These are phyloP conservation scores for Drosophila colorata DNA, from an alignment of 2,888 invertebrate genomes.

Conservation along the genomic window DNA sequence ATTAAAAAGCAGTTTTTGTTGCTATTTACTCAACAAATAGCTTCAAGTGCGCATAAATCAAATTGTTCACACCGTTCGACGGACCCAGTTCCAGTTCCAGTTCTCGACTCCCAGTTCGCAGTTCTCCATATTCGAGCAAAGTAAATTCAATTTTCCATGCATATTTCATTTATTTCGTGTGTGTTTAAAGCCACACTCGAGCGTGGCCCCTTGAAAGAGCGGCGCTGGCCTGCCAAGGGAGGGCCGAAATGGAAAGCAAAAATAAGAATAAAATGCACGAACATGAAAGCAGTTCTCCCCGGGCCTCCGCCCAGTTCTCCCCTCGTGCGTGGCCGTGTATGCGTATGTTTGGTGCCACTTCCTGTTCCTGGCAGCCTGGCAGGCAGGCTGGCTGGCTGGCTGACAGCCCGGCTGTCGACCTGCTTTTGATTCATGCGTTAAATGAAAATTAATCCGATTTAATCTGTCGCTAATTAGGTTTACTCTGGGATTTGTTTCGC, in stretches of 20 bases:
- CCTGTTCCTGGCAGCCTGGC: constrained; percentile 61
- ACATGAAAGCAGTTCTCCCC: constrained; percentile 24
- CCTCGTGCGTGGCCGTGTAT: background rate
- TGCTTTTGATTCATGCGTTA: constrained; percentile 81
- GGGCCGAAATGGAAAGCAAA: constrained; percentile 23
- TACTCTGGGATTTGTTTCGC: constrained; percentile 80
- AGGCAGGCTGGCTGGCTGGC: constrained; percentile 38
- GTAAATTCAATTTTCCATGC: constrained; percentile 73
- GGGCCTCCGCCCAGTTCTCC: too few relatives aligned
- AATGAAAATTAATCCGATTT: constrained; percentile 82
- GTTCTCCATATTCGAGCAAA: background rate
- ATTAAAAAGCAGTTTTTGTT: constrained; percentile 74
- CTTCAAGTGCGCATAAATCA: constrained; percentile 79
- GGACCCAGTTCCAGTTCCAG: constrained; percentile 17
- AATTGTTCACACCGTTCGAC: constrained; percentile 73
- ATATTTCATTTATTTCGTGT: constrained; percentile 67
- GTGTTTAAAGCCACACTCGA: constrained; percentile 60
- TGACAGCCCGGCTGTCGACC: constrained; percentile 43
- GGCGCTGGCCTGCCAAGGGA: constrained; percentile 9
- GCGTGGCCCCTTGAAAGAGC: constrained; percentile 35
- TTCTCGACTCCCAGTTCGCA: constrained; percentile 6
- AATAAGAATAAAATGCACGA: constrained; percentile 32
- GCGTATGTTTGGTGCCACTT: constrained; percentile 11
- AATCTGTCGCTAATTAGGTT: constrained; percentile 82
- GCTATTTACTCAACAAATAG: constrained; percentile 77